Percentiles rank a stretch among this genome's conserved stretches.
Conservation (phyloP, 2,113 vertebrate species). For the Sturnus vulgaris region DNA sequence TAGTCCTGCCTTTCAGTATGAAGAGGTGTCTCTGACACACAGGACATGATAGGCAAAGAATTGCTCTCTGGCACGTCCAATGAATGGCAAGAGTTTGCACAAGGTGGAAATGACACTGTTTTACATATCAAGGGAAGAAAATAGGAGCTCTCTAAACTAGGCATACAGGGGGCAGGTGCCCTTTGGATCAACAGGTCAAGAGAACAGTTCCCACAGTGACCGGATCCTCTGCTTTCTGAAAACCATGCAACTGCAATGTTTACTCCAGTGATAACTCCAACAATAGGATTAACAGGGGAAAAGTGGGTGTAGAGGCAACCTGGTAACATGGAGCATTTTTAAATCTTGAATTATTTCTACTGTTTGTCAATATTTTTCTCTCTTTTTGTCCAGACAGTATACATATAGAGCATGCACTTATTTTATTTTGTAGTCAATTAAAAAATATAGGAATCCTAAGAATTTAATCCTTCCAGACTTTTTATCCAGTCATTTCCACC, state of each 20-base stretch:
- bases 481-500: background rate
- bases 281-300: background rate
- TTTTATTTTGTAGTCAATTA: background rate
- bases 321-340: background rate
- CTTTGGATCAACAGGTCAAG: background rate
- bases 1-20: background rate
- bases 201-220: background rate
- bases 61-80: background rate
- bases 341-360: background rate
- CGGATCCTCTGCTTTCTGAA: background rate
- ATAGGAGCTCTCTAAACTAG: background rate
- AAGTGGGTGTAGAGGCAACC: background rate
- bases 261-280: background rate
- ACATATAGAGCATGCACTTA: background rate
- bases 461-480: background rate
- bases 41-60: background rate
- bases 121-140: background rate
- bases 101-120: background rate
- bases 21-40: background rate
- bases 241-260: background rate
- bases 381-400: background rate
- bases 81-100: background rate
- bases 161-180: background rate
- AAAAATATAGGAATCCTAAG: background rate
- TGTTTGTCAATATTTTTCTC: background rate